Evolutionary conservation across 2,113 vertebrate species (phyloP).

Genomic region (Triplophysa rosa): DNA sequence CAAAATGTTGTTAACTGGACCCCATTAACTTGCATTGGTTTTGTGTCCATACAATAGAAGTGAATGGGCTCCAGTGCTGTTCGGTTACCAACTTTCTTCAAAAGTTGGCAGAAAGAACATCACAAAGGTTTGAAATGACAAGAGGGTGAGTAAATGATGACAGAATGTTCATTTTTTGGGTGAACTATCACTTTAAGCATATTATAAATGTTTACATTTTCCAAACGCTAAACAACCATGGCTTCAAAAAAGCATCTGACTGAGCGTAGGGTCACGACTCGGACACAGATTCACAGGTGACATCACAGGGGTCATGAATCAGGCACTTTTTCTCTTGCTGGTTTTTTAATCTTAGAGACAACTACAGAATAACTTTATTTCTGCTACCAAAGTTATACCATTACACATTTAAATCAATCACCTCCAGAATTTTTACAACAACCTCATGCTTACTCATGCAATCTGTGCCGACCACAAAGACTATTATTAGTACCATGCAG

Average conservation of each 20-base stretch:
- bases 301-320: conserved; percentile 38
- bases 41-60: too few relatives aligned
- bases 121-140: too few relatives aligned
- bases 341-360: too few relatives aligned
- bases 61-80: too few relatives aligned
- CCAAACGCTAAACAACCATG: background rate
- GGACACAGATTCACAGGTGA: conserved; percentile 18
- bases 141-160: too few relatives aligned
- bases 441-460: background rate
- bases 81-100: too few relatives aligned
- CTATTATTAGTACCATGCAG: background rate
- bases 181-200: too few relatives aligned
- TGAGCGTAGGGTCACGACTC: background rate
- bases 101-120: too few relatives aligned
- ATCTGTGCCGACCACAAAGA: background rate
- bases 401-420: background rate
- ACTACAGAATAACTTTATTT: background rate
- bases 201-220: too few relatives aligned
- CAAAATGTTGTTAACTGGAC: too few relatives aligned
- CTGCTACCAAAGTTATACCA: background rate
- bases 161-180: too few relatives aligned
- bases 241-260: background rate
- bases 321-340: background rate
- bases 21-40: too few relatives aligned
- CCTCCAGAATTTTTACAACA: background rate